Evolutionary conservation across 1,140 invertebrate species (phyloP).

Genomic region (Sinonovacula constricta): DNA sequence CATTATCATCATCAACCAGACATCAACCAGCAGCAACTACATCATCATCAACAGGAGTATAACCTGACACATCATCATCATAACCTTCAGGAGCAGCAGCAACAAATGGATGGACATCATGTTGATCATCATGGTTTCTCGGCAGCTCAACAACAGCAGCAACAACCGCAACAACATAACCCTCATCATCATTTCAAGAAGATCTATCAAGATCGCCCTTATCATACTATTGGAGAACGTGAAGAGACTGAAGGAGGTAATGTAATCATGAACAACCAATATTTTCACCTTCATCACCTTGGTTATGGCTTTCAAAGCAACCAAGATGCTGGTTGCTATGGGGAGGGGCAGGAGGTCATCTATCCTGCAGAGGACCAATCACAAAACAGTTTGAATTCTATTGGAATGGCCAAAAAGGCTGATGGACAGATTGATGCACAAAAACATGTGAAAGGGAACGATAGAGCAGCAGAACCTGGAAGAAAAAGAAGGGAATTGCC

Average conservation of each 20-base stretch:
- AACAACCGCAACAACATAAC: not conserved
- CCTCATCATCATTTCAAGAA: constrained; percentile 40
- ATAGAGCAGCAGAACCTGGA: no score
- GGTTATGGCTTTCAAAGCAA: constrained; percentile 15
- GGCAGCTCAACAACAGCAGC: constrained; percentile 16
- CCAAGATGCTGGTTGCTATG: not conserved
- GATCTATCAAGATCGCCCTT: constrained; percentile 34
- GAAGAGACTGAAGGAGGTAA: constrained; percentile 63
- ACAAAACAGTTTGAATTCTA: no score
- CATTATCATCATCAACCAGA: no score
- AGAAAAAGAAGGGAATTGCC: no score
- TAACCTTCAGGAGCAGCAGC: not conserved
- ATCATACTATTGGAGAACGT: constrained; percentile 48
- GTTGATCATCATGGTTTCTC: constrained; percentile 30
- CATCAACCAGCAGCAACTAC: no score
- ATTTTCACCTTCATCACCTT: constrained; percentile 49
- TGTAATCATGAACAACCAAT: constrained; percentile 18
- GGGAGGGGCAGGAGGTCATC: no score
- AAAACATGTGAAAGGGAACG: no score
- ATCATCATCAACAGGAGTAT: no score
- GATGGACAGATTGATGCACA: no score
- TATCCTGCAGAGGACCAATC: no score
- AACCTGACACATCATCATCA: constrained; percentile 13
- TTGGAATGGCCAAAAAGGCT: no score
- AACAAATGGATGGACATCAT: not conserved